Evolutionary conservation across 2,888 invertebrate species (phyloP).

Genomic region (Cyclophora punctaria): DNA sequence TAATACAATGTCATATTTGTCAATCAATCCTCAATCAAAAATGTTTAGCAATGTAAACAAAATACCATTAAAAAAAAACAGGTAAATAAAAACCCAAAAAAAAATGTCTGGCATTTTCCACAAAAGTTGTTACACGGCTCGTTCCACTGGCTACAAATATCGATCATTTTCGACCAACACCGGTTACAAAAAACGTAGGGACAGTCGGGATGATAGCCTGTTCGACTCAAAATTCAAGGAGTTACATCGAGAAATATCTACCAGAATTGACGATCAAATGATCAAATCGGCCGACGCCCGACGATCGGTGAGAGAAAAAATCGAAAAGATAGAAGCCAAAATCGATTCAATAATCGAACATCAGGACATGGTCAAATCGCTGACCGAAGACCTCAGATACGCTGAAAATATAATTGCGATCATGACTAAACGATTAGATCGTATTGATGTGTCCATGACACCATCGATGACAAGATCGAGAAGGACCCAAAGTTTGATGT

Average conservation of each 20-base stretch:
- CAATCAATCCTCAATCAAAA: too few species aligned
- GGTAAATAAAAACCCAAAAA: neutral
- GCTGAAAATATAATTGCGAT: constrained; percentile 20
- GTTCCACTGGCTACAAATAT: constrained; percentile 57
- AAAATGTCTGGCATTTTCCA: constrained; percentile 50
- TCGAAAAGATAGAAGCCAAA: constrained; percentile 42
- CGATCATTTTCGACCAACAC: constrained; percentile 59
- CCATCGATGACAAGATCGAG: neutral
- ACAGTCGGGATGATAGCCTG: constrained; percentile 29
- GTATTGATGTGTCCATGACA: neutral
- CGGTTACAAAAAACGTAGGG: constrained; percentile 33
- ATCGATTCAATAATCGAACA: constrained; percentile 46
- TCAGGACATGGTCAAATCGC: constrained; percentile 31
- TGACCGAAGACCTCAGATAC: constrained; percentile 33
- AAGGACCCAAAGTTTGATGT: constrained; percentile 16
- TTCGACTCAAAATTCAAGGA: constrained; percentile 49
- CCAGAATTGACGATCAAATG: constrained; percentile 39
- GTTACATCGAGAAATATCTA: constrained; percentile 38
- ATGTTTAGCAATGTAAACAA: too few species aligned
- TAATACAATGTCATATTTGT: too few species aligned
- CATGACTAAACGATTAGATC: neutral
- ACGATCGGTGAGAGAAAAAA: constrained; percentile 36
- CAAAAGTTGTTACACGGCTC: constrained; percentile 51
- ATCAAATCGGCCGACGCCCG: constrained; percentile 33
- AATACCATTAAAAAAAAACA: neutral